Evolutionary conservation across 2,797 vertebrate genomes (phyloP), one percentile per base, ranked within the genome.

Genomic region (Babyrousa celebensis): DNA sequence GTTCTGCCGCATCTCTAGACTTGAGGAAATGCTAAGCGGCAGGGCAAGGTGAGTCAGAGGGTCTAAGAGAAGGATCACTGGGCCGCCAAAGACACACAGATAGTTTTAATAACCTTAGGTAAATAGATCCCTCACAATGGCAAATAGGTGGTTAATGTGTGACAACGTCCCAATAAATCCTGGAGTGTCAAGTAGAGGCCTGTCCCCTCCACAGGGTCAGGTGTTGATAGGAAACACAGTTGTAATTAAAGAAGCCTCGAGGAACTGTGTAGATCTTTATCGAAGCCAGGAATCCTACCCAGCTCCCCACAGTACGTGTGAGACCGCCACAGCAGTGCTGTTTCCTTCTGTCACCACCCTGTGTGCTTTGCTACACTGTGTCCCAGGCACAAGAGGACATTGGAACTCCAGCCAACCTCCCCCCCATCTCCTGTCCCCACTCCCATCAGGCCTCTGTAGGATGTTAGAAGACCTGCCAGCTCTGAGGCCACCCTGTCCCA

Each of bases 151-250:
- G 48, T 70, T 88, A 85, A 62, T 84, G 43, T 43, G 18, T 74
- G 74, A 89, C 71, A 95, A 58, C 29, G 79, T 94, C 65, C 32
- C n/a, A 36, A 0, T 56, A 83, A 54, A 74, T 87, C 40, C 18
- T 67, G 11, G 48, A 5, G 2, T 40, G 17, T 89, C 83, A 52
- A 48, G 0, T 71, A 80, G 6, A 75, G 29, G 62, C 32, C 36
- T 25, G 23, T 87, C 94, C 56, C 82, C 84, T 92, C 56, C 18
- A 72, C 60, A 79, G 23, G 21, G 85, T 92, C 43, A 52, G 2
- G 29, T 79, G n/a, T 85, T 85, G 54, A 68, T 79, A 74, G 25
- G 12, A 96, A 94, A 87, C 72, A 91, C 78, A 85, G 3, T 1
- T 71, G 43, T 56, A 87, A 60, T 48, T 78, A 56, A 12, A 88